These are phyloP conservation scores for Lycaena phlaeas DNA, from an alignment of 2,888 invertebrate genomes.

Conservation along the genomic window DNA sequence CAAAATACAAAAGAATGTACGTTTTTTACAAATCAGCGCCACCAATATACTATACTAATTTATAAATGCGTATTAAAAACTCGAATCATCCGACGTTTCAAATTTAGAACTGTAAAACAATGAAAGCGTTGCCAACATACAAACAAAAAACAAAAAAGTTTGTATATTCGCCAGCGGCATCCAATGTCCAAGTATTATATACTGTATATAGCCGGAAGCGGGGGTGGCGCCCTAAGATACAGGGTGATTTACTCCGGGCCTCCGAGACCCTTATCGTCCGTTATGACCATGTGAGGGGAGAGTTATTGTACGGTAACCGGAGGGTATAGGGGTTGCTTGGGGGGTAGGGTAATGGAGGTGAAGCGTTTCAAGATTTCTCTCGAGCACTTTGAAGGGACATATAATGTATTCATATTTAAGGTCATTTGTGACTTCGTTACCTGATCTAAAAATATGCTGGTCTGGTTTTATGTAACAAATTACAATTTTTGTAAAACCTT, in stretches of 20 bases:
- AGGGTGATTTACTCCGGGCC: constrained; percentile 68
- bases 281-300: constrained; percentile 73
- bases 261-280: constrained; percentile 67
- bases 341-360: constrained; percentile 36
- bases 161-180: constrained; percentile 14
- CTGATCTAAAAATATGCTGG: not conserved
- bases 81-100: too few relatives aligned
- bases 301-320: constrained; percentile 49
- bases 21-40: too few relatives aligned
- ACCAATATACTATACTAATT: too few relatives aligned
- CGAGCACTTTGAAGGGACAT: constrained; percentile 57
- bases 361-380: constrained; percentile 39
- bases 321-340: constrained; percentile 23
- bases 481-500: too few relatives aligned
- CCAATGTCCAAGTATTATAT: constrained; percentile 46
- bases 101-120: not conserved
- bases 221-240: constrained; percentile 60
- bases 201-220: constrained; percentile 32
- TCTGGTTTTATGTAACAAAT: too few relatives aligned
- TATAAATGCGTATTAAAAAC: too few relatives aligned
- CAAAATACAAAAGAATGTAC: too few relatives aligned
- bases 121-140: not conserved
- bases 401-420: constrained; percentile 59
- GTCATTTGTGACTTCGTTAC: constrained; percentile 13
- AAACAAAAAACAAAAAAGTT: not conserved